Percentiles rank a stretch among this genome's conserved stretches.
Conservation (phyloP, 1,140 invertebrate species). For the Neodiprion fabricii region DNA sequence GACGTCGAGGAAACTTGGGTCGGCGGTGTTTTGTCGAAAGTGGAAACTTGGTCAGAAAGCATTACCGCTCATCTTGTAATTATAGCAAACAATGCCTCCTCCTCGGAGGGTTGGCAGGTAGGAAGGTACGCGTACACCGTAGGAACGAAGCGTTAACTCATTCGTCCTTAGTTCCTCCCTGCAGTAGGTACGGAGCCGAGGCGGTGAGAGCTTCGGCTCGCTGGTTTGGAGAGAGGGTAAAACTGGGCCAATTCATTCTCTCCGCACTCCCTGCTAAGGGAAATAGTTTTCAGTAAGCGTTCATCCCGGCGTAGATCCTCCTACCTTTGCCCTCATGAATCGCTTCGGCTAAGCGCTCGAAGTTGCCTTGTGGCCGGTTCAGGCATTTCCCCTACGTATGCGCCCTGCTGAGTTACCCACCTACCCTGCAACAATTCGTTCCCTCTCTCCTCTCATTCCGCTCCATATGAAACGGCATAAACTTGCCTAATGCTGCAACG, state of each 20-base stretch:
- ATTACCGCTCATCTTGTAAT: slow-evolving; percentile 4
- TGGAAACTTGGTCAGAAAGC: not conserved
- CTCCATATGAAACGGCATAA: not conserved
- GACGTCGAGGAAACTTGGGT: not conserved
- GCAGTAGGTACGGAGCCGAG: not conserved
- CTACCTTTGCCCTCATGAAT: not conserved
- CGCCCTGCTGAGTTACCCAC: not conserved
- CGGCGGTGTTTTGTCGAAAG: not conserved
- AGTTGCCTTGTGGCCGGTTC: not conserved
- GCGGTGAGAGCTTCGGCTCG: too few species aligned
- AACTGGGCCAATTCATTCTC: too few species aligned
- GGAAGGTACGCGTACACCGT: not conserved
- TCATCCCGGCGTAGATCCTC: too few species aligned
- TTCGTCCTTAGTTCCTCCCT: slow-evolving; percentile 1
- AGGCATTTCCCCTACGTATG: too few species aligned
- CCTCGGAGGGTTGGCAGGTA: not conserved
- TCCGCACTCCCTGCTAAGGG: not conserved
- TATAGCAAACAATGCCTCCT: not conserved
- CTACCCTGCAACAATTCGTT: not conserved
- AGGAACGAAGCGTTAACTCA: not conserved
- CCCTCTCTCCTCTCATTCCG: not conserved
- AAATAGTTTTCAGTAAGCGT: slow-evolving; percentile 3
- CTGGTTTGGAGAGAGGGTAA: too few species aligned
- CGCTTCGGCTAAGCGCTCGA: not conserved
- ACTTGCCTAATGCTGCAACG: not conserved